Evolutionary conservation across 2,888 invertebrate species (phyloP).

Genomic region (Tipula helvola): DNA sequence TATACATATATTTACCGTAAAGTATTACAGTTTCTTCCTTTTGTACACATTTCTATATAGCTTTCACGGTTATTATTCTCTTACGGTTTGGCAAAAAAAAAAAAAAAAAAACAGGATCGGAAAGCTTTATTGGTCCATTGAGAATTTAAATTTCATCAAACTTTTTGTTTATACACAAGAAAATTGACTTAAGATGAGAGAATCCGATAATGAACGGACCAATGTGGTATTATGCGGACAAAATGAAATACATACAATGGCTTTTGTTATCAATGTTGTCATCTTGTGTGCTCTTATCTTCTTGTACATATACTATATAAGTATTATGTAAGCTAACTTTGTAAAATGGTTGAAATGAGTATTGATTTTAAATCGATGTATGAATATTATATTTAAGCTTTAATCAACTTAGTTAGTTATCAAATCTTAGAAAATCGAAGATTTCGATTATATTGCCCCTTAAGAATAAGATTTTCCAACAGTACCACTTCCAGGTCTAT

Average conservation of each 20-base stretch:
- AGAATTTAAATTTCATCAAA: neutral
- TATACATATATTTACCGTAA: neutral
- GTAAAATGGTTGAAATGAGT: too few relatives aligned
- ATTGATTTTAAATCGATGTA: too few relatives aligned
- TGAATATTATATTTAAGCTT: too few relatives aligned
- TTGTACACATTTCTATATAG: neutral
- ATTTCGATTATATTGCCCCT: too few relatives aligned
- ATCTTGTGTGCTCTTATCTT: neutral
- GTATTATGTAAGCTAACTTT: too few relatives aligned
- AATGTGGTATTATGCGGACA: neutral
- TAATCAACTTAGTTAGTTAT: too few relatives aligned
- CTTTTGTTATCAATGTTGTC: neutral
- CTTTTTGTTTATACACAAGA: neutral
- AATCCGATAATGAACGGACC: neutral
- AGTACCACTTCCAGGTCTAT: too few relatives aligned
- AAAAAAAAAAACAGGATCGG: neutral
- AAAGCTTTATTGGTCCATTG: neutral
- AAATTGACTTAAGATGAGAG: neutral
- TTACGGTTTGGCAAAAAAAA: neutral
- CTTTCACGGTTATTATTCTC: neutral
- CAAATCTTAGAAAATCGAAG: too few relatives aligned
- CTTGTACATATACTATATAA: too few relatives aligned
- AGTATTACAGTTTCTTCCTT: neutral
- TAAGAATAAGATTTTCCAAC: too few relatives aligned
- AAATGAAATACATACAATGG: neutral